These are phyloP conservation scores for Lepidocyrtinus sp. DNA, from an alignment of 2,888 invertebrate species.

Conservation along the genomic window DNA sequence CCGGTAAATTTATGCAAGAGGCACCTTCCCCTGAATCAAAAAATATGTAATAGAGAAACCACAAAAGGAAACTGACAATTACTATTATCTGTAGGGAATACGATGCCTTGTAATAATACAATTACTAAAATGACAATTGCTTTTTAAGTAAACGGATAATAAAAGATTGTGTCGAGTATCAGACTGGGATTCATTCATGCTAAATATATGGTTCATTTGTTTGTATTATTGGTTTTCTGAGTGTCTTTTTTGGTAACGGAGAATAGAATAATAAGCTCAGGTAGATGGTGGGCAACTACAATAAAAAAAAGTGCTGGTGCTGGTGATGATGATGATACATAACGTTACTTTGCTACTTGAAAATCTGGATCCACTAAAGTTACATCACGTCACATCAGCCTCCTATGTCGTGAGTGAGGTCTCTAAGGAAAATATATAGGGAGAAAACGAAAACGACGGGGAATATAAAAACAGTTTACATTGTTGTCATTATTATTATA, in stretches of 20 bases:
- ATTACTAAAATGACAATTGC: background rate
- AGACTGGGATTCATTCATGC: background rate
- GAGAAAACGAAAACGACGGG: background rate
- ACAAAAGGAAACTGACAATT: background rate
- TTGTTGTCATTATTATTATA: background rate
- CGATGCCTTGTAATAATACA: background rate
- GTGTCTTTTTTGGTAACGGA: background rate
- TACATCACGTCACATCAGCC: conserved; percentile 14
- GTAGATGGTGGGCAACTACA: background rate
- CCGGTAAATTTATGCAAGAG: background rate
- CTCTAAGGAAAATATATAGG: background rate
- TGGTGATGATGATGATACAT: background rate
- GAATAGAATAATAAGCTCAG: background rate
- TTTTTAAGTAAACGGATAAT: background rate
- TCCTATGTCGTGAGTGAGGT: no score
- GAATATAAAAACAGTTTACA: conserved; percentile 5
- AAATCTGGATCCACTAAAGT: background rate
- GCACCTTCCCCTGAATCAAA: background rate
- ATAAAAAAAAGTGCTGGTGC: background rate
- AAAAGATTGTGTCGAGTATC: background rate
- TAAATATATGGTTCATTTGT: background rate
- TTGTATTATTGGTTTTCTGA: background rate
- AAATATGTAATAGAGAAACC: background rate
- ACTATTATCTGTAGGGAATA: background rate
- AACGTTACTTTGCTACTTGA: background rate